Evolutionary conservation across 2,797 vertebrate species (phyloP).

Genomic region (Ctenopoma kingsleyae): DNA sequence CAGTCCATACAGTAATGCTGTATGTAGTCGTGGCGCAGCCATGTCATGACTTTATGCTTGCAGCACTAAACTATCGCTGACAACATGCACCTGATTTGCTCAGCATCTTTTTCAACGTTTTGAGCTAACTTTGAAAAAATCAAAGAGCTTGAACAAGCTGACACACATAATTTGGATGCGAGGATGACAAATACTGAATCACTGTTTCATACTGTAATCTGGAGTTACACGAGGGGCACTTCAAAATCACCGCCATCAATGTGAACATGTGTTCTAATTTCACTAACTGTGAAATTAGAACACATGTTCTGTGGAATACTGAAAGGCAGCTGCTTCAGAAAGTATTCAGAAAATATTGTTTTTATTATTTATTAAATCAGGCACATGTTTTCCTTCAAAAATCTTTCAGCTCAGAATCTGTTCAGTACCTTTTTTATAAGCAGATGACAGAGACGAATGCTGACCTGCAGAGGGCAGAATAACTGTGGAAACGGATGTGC

Average conservation of each 20-base stretch:
- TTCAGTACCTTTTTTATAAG: neutral
- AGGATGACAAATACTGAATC: neutral
- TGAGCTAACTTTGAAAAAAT: neutral
- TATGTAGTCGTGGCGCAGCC: neutral
- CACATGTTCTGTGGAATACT: neutral
- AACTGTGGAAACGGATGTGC: neutral
- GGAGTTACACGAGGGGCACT: neutral
- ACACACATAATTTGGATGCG: neutral
- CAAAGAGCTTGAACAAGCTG: constrained; percentile 2
- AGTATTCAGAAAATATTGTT: constrained; percentile 18
- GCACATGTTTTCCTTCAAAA: neutral
- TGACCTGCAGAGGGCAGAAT: constrained; percentile 74
- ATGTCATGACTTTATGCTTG: neutral
- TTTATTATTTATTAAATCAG: constrained; percentile 17
- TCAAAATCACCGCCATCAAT: constrained; percentile 1
- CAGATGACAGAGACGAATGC: constrained; percentile 10
- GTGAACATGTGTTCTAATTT: no score
- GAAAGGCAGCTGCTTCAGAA: neutral
- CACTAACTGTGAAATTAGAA: neutral
- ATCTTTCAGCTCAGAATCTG: neutral
- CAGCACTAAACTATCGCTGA: neutral
- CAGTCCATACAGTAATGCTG: no score
- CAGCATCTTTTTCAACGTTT: neutral
- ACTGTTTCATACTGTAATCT: neutral
- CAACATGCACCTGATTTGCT: neutral